A percentile compares a stretch with the other conserved stretches of the same genome.
phyloP scores from a whole-genome alignment of 2,113 vertebrate species.

The Macquaria ambigua region DNA sequence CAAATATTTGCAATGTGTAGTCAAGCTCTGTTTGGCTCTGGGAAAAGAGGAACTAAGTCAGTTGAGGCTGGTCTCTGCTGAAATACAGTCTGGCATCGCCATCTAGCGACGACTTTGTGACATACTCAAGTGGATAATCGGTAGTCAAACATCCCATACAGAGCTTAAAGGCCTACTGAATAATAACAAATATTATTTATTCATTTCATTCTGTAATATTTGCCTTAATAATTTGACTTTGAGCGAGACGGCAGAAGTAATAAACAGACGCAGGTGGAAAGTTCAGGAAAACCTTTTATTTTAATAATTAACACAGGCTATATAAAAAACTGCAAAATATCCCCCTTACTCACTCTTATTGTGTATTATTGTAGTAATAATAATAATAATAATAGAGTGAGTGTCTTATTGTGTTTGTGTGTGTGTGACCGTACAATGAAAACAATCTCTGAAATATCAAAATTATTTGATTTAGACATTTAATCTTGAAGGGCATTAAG shows the following conservation, averaged over 20 bases:
- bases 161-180: not conserved
- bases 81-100: constrained; percentile 68
- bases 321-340: not conserved
- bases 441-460: not conserved
- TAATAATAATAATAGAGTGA: too few species aligned
- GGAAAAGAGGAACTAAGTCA: not conserved
- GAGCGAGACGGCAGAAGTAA: not conserved
- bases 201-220: not conserved
- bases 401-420: too few species aligned
- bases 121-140: not conserved
- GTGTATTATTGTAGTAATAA: too few species aligned
- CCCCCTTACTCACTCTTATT: too few species aligned
- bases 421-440: not conserved
- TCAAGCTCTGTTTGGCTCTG: not conserved
- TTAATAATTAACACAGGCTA: not conserved
- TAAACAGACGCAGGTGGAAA: not conserved
- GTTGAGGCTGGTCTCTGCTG: not conserved
- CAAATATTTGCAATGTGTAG: not conserved
- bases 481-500: not conserved
- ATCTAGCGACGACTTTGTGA: constrained; percentile 67
- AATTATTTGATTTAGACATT: not conserved
- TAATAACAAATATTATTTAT: not conserved
- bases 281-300: not conserved
- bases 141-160: not conserved
- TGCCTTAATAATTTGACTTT: not conserved